Evolutionary conservation across 2,797 vertebrate species (phyloP).

Genomic region (Miichthys miiuy): DNA sequence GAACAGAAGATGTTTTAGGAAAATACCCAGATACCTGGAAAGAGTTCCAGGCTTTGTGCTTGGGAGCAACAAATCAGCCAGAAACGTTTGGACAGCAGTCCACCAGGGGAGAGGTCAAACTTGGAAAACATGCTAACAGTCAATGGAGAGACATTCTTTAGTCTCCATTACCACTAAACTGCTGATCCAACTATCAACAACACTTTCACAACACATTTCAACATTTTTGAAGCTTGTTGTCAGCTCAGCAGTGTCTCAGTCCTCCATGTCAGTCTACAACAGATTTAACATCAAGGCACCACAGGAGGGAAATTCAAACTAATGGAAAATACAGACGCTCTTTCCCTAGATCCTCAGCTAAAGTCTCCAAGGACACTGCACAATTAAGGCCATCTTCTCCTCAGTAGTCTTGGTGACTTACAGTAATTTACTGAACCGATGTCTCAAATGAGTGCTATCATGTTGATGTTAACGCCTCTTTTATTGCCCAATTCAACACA

Average conservation of each 20-base stretch:
- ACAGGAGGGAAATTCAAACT: conserved; percentile 3
- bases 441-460: background rate
- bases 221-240: conserved; percentile 8
- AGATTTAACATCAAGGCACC: background rate
- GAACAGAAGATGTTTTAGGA: conserved; percentile 22
- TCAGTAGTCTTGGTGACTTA: background rate
- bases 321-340: conserved; percentile 23
- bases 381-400: conserved; percentile 9
- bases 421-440: background rate
- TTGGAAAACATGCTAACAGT: conserved; percentile 21
- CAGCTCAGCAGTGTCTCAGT: background rate
- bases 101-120: conserved; percentile 24
- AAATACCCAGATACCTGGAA: conserved; percentile 39
- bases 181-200: conserved; percentile 14
- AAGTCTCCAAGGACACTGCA: background rate
- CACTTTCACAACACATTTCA: background rate
- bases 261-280: background rate
- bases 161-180: background rate
- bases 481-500: conserved; percentile 13
- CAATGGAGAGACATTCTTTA: conserved; percentile 6
- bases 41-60: conserved; percentile 29
- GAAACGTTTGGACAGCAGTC: conserved; percentile 49
- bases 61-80: conserved; percentile 45
- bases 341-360: background rate
- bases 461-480: background rate